Evolutionary conservation across 2,888 invertebrate genomes (phyloP), one percentile per base, ranked within the genome.

Genomic region (Pharmacophagus antenor): DNA sequence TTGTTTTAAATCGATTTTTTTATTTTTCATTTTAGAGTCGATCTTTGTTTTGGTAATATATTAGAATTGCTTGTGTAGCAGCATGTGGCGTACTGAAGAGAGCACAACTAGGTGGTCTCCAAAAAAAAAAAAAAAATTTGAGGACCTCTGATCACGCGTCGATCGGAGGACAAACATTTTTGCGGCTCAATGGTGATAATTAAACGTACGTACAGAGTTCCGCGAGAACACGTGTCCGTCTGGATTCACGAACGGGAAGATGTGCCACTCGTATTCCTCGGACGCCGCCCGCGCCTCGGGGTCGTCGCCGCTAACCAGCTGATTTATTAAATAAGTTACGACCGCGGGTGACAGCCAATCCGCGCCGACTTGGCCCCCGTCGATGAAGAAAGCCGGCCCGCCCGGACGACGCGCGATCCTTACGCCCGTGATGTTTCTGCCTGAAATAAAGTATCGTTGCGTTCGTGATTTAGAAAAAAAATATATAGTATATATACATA

Each of bases 341-440:
- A 93, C 89, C 0, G 94, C 93, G 0, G 95, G 93, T 0, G 93
- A 91, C 5, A 95, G 90, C 95, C 95, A 97, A 79, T 97, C 97
- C 49, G 96, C 92, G 0, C 93, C 95, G 63, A 95, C 92, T 68
- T 95, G 94, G 44, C 93, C 93, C 31, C 82, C 88, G 70, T 86
- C 83, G 0, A 91, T 69, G 42, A 88, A 72, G 46, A 90, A 78
- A 0, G 73, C 79, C 1, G 77, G 76, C 1, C 65, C 72, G 12
- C 77, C 74, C 23, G 74, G 65, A 0, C 79, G 72, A 18, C 85
- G 74, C 1, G 86, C 77, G 52, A 91, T 87, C 70, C 64, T 86
- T 0, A 77, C 84, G 61, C 74, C 85, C 49, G 93, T 93, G 4
- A 94, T 83, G 54, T 86, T 82, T 68, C 84, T 74, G 1, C 88